Evolutionary conservation across 2,797 vertebrate genomes (phyloP), one percentile per base, ranked within the genome.

Genomic region (Anguilla obscura): DNA sequence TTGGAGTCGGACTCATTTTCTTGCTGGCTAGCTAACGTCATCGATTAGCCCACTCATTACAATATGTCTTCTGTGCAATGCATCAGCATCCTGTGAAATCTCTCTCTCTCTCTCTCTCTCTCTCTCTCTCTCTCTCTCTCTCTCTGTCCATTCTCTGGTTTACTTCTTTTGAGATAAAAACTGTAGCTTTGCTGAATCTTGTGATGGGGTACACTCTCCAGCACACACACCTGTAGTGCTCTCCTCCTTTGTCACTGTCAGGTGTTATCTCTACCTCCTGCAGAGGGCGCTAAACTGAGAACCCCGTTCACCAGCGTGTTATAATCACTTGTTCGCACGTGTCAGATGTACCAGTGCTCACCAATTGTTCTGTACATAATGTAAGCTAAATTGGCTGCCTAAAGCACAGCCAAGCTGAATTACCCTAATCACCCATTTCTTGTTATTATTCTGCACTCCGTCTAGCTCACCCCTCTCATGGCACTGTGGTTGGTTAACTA

Each of bases 211-310:
- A 69, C 6, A n/a, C 24, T 69, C 16, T 9, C 1, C 63, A 69
- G 60, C 60, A 8, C 63, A 69, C 24, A 69, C 58, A 9, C 63
- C 24, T 66, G 24, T 21, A n/a, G 63, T 69, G 8, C 58, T 16
- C 58, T 60, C 58, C 21, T 60, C 14, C 58, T 69, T 8, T 69
- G 12, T 60, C 58, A 60, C 88, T 91, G 89, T 90, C 90, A 91
- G 91, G 91, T 93, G 92, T 92, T 93, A 90, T 86, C 87, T 89
- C 69, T 6, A 89, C 52, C 90, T 89, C 94, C 93, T 86, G 87
- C 90, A 88, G 92, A 2, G 87, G 3, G 88, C 88, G 91, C 90
- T 91, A 92, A 93, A 92, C 88, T 48, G 88, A 91, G 90, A 90
- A 88, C 91, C 89, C n/a, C 27, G 7, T 27, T 30, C n/a, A 27